phyloP scores from a whole-genome alignment of 2,888 invertebrate species.

The Orthosia gracilis region DNA sequence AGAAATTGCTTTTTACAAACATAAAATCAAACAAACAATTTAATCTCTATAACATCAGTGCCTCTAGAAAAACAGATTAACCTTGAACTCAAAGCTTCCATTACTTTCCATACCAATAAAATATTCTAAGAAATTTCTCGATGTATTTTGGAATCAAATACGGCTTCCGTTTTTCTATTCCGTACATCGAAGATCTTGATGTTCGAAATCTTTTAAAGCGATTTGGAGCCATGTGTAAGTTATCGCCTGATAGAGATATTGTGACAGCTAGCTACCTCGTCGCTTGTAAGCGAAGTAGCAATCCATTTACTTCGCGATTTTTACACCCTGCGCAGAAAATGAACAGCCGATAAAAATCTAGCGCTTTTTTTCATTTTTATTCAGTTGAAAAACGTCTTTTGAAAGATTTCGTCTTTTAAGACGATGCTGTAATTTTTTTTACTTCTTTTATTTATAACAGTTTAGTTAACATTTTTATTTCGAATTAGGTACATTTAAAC shows the following conservation, averaged over 20 bases:
- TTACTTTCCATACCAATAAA: neutral
- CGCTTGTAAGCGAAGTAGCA: constrained; percentile 57
- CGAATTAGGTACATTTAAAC: no score
- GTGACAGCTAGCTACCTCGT: constrained; percentile 59
- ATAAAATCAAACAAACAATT: no score
- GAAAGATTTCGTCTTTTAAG: neutral
- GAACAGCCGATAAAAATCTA: constrained; percentile 52
- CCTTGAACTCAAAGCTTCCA: neutral
- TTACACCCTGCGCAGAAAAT: constrained; percentile 59
- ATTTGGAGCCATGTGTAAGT: constrained; percentile 58
- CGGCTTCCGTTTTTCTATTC: constrained; percentile 42
- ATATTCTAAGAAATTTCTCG: constrained; percentile 13
- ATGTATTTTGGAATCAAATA: constrained; percentile 24
- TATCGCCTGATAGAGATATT: constrained; percentile 63
- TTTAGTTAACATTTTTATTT: no score
- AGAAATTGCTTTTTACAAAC: no score
- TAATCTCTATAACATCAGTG: no score
- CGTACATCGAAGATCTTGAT: constrained; percentile 37
- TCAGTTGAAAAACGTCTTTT: constrained; percentile 13
- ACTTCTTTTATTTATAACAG: no score
- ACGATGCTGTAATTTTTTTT: no score
- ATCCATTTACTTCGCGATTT: constrained; percentile 59
- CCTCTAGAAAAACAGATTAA: neutral
- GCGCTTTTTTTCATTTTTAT: constrained; percentile 29
- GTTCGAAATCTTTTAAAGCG: constrained; percentile 62